phyloP scores from a whole-genome alignment of 2,888 invertebrate genomes.

The Zaprionus lineosus region DNA sequence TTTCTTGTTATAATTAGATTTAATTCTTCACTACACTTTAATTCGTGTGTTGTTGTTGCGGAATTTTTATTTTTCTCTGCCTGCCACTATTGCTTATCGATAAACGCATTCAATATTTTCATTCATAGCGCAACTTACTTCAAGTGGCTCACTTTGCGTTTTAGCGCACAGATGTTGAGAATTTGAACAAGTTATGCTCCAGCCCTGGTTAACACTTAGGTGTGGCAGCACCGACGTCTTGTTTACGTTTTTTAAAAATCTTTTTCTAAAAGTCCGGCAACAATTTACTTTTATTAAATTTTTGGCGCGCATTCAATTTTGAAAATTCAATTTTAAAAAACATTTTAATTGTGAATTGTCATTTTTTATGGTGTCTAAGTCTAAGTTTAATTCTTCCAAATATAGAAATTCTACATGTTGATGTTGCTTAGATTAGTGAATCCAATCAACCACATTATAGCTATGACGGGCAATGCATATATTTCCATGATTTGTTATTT shows the following conservation, averaged over 20 bases:
- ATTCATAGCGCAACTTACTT: slow-evolving; percentile 43
- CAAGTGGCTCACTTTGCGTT: slow-evolving; percentile 39
- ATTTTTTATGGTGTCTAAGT: too few species aligned
- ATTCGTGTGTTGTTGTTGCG: slow-evolving; percentile 61
- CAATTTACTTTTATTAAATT: background rate
- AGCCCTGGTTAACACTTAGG: slow-evolving; percentile 14
- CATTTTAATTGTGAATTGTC: background rate
- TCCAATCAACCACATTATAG: too few species aligned
- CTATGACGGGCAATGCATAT: too few species aligned
- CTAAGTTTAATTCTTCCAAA: too few species aligned
- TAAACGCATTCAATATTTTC: slow-evolving; percentile 26
- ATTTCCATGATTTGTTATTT: too few species aligned
- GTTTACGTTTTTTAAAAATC: slow-evolving; percentile 8
- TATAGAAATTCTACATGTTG: too few species aligned
- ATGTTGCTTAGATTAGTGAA: too few species aligned
- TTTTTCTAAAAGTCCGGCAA: too few species aligned
- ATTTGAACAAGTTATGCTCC: background rate
- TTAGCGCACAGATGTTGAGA: slow-evolving; percentile 30
- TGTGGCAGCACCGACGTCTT: slow-evolving; percentile 18
- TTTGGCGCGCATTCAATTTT: slow-evolving; percentile 16
- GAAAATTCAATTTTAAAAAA: background rate
- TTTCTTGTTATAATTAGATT: slow-evolving; percentile 69
- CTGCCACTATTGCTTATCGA: slow-evolving; percentile 46
- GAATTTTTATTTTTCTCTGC: slow-evolving; percentile 59
- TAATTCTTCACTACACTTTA: slow-evolving; percentile 66